A percentile compares a stretch with the other conserved stretches of the same genome.
phyloP scores from a whole-genome alignment of 2,888 invertebrate genomes.

The Lacanobia wlatinum region DNA sequence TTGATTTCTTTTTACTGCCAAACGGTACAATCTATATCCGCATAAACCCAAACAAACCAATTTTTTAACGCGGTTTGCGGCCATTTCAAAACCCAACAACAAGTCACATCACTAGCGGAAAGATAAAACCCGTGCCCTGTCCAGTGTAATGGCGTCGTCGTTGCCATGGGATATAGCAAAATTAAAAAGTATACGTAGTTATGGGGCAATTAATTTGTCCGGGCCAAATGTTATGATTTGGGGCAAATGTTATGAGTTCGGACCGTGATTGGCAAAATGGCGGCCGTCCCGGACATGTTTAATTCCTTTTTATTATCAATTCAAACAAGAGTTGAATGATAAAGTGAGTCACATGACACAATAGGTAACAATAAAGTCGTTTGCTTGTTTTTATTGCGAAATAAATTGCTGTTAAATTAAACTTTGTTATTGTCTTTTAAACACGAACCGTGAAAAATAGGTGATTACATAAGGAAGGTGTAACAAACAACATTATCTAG shows the following conservation, averaged over 20 bases:
- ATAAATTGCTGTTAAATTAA: conserved; percentile 49
- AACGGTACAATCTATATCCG: neutral
- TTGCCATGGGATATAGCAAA: conserved; percentile 60
- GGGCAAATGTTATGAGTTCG: conserved; percentile 47
- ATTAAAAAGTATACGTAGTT: conserved; percentile 60
- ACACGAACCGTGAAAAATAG: conserved; percentile 28
- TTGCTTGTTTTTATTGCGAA: conserved; percentile 42
- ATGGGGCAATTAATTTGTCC: conserved; percentile 61
- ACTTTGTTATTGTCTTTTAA: conserved; percentile 40
- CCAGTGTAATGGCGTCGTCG: conserved; percentile 45
- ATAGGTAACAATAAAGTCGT: conserved; percentile 36
- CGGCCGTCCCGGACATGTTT: conserved; percentile 22
- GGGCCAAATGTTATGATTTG: conserved; percentile 54
- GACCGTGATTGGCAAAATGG: conserved; percentile 59
- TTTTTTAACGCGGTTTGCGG: neutral
- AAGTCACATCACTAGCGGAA: conserved; percentile 52
- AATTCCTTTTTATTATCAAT: conserved; percentile 59
- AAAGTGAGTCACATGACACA: conserved; percentile 40
- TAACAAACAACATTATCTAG: neutral
- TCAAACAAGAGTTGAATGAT: conserved; percentile 29
- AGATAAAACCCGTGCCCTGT: conserved; percentile 56
- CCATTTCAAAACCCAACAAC: conserved; percentile 15
- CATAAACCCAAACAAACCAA: neutral
- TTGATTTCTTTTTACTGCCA: neutral
- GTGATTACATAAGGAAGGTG: conserved; percentile 20